Evolutionary conservation across 2,797 vertebrate genomes (phyloP).

Genomic region (Coregonus sp.): DNA sequence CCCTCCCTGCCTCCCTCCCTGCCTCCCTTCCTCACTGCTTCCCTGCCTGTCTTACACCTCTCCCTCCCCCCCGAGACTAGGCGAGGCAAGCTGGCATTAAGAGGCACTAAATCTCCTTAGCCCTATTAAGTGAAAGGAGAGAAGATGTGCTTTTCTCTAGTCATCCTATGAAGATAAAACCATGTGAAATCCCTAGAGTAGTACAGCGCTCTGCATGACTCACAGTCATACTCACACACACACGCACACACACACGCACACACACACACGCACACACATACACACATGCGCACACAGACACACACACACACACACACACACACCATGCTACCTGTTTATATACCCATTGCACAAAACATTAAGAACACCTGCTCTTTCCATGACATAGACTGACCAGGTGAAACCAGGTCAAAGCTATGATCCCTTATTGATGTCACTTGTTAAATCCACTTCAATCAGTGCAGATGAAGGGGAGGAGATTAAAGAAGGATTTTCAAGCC

Average conservation of each 20-base stretch:
- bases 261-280: not conserved
- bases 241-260: not conserved
- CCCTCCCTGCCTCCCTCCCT: not conserved
- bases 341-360: too few relatives aligned
- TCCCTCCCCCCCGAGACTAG: conserved; percentile 43
- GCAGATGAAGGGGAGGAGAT: too few relatives aligned
- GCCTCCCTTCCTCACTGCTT: not conserved
- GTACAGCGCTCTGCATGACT: not conserved
- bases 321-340: too few relatives aligned
- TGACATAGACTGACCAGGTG: too few relatives aligned
- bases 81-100: conserved; percentile 41
- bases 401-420: too few relatives aligned
- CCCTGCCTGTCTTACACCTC: too few relatives aligned
- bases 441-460: too few relatives aligned
- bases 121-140: conserved; percentile 48
- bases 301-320: not conserved
- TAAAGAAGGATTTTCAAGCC: too few relatives aligned
- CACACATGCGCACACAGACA: too few relatives aligned
- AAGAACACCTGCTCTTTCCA: too few relatives aligned
- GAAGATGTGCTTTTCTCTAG: conserved; percentile 9
- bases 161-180: conserved; percentile 45
- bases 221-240: not conserved
- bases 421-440: too few relatives aligned
- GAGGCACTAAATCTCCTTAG: conserved; percentile 58
- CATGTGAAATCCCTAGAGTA: conserved; percentile 25